Evolutionary conservation across 2,888 invertebrate genomes (phyloP), one percentile per base, ranked within the genome.

Genomic region (Drosophila niveifrons): DNA sequence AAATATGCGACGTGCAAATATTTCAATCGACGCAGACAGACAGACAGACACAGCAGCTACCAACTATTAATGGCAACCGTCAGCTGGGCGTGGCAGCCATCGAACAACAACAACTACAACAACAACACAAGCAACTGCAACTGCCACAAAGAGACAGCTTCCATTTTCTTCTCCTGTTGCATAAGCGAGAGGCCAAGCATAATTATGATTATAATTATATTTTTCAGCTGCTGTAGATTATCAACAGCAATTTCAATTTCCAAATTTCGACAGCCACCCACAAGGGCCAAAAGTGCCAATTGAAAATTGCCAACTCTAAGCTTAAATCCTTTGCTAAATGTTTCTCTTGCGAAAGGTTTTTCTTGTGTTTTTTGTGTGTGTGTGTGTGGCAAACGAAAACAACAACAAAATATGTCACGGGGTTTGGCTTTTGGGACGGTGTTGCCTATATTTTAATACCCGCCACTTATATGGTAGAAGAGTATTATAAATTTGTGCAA

Each of bases 1-100:
- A 86, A 83, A 85, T 87, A 78, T 67, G 75, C 72, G 70, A 78
- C 68, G 62, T 72, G 76, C 55, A 61, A 71, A 73, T 58, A 75
- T 66, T 62, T 63, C 43, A 64, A 61, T 48, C 59, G 71, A n/a
- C n/a, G n/a, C n/a, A n/a, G n/a, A n/a, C n/a, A n/a, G n/a, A n/a
- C n/a, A n/a, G n/a, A n/a, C n/a, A n/a, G n/a, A n/a, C 53, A 11
- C 53, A 28, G n/a, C n/a, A n/a, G n/a, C n/a, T n/a, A n/a, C n/a
- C n/a, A 43, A 29, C 15, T 43, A 23, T 23, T 23, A 23, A 23
- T 23, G 43, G 29, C 28, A 57, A 11, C 29, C 46, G 34, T 34
- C 3, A 57, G 31, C 57, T 13, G 57, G 63, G 63, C 63, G 57
- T 56, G 63, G 23, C 52, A 52, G 10, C 31, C 39, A 39, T 13